A percentile compares a stretch with the other conserved stretches of the same genome.
Conservation (phyloP, 2,888 invertebrate genomes). For the Autographa gamma region DNA sequence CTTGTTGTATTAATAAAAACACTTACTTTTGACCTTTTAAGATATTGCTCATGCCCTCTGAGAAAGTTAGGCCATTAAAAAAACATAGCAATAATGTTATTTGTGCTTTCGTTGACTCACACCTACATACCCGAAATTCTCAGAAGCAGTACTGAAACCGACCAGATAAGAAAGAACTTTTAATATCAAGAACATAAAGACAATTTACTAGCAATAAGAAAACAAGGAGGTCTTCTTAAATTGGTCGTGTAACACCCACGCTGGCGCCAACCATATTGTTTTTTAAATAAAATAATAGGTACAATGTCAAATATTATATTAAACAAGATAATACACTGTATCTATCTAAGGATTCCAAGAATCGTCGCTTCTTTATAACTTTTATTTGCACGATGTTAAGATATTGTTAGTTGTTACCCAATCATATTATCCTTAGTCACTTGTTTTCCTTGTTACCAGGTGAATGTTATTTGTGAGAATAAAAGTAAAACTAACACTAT, state of each 20-base stretch:
- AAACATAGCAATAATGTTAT: conserved; percentile 13
- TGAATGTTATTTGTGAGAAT: too few relatives aligned
- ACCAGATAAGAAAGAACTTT: conserved; percentile 22
- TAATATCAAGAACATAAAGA: conserved; percentile 10
- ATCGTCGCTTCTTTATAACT: background rate
- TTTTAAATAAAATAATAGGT: conserved; percentile 19
- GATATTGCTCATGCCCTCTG: background rate
- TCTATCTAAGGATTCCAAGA: background rate
- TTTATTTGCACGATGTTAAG: background rate
- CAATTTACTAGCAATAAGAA: background rate
- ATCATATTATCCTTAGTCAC: background rate
- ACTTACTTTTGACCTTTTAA: background rate
- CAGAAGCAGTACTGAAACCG: conserved; percentile 15
- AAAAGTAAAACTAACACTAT: too few relatives aligned
- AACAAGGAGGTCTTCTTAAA: conserved; percentile 11
- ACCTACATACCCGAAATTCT: conserved; percentile 34
- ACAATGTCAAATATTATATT: conserved; percentile 8
- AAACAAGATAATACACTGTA: background rate
- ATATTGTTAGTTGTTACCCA: too few relatives aligned
- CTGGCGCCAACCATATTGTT: conserved; percentile 28
- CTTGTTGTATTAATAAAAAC: background rate
- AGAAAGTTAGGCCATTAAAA: conserved; percentile 3
- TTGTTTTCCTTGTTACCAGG: background rate
- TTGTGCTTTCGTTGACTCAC: conserved; percentile 28
- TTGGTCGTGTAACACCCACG: conserved; percentile 37